Evolutionary conservation across 2,888 invertebrate genomes (phyloP).

Genomic region (Conops quadrifasciatus): DNA sequence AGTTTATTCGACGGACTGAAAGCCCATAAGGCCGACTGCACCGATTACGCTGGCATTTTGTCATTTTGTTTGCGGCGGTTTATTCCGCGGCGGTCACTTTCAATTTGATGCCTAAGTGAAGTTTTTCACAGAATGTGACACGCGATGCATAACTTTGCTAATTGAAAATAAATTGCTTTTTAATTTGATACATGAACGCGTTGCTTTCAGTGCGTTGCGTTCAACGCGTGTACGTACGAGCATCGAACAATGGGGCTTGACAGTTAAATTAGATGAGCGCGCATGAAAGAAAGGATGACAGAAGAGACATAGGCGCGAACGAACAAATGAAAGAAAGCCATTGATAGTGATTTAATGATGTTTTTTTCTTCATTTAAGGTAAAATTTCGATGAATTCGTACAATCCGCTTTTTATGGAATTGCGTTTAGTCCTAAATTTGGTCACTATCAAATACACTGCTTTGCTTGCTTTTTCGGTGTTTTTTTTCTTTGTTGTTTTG

Average conservation of each 20-base stretch:
- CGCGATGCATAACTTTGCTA: conserved; percentile 35
- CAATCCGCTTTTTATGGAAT: too few species aligned
- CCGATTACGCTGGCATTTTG: conserved; percentile 18
- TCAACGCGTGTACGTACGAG: neutral
- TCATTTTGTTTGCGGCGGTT: neutral
- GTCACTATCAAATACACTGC: too few species aligned
- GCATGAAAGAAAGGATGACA: neutral
- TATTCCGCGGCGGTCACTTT: neutral
- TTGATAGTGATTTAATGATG: too few species aligned
- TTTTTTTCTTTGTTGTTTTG: too few species aligned
- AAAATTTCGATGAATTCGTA: too few species aligned
- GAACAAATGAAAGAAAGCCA: too few species aligned
- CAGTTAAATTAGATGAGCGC: conserved; percentile 24
- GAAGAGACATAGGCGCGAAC: neutral
- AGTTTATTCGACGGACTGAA: neutral
- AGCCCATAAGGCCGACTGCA: neutral
- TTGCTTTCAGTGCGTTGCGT: neutral
- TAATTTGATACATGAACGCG: conserved; percentile 32
- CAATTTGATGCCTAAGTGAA: conserved; percentile 3
- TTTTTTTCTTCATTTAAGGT: too few species aligned
- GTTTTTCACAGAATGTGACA: conserved; percentile 21
- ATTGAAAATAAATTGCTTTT: conserved; percentile 35
- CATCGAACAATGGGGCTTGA: neutral
- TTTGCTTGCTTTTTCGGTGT: too few species aligned
- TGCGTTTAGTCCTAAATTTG: too few species aligned